phyloP scores from a whole-genome alignment of 1,140 invertebrate species.

The Habropoda laboriosa region DNA sequence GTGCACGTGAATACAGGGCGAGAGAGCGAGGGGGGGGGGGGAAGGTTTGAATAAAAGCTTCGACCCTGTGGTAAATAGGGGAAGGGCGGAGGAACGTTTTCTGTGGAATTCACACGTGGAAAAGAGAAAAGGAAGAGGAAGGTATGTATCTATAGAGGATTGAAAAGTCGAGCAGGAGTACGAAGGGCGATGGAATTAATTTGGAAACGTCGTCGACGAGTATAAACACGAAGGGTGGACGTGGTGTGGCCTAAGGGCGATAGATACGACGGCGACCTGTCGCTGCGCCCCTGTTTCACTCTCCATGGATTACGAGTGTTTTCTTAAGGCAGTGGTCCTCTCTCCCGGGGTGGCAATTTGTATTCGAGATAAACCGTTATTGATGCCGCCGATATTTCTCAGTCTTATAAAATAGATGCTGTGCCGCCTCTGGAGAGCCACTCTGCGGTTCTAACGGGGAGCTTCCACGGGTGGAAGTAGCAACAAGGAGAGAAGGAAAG shows the following conservation, averaged over 20 bases:
- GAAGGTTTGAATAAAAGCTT: background rate
- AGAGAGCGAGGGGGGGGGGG: too few species aligned
- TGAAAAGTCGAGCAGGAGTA: conserved; percentile 35
- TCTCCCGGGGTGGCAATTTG: conserved; percentile 74
- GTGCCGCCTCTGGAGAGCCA: conserved; percentile 64
- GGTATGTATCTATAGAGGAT: background rate
- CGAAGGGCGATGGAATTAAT: conserved; percentile 61
- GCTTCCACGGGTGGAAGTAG: conserved; percentile 22
- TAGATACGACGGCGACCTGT: conserved; percentile 71
- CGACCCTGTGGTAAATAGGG: background rate
- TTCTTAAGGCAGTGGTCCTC: conserved; percentile 74
- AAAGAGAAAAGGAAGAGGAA: background rate
- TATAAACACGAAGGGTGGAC: conserved; percentile 53
- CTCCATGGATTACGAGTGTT: conserved; percentile 78
- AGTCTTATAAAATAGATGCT: conserved; percentile 76
- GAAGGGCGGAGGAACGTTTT: conserved; percentile 4
- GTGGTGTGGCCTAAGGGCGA: conserved; percentile 53
- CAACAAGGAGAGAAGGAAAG: conserved; percentile 27
- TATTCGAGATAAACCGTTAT: conserved; percentile 79
- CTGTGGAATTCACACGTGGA: conserved; percentile 26
- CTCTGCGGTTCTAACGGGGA: conserved; percentile 56
- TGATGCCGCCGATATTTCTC: conserved; percentile 78
- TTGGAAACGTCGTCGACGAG: conserved; percentile 52
- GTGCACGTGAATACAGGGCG: too few species aligned
- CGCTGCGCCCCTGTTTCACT: conserved; percentile 71